phyloP scores from a whole-genome alignment of 2,888 invertebrate species.

The Flexamia atlantica region DNA sequence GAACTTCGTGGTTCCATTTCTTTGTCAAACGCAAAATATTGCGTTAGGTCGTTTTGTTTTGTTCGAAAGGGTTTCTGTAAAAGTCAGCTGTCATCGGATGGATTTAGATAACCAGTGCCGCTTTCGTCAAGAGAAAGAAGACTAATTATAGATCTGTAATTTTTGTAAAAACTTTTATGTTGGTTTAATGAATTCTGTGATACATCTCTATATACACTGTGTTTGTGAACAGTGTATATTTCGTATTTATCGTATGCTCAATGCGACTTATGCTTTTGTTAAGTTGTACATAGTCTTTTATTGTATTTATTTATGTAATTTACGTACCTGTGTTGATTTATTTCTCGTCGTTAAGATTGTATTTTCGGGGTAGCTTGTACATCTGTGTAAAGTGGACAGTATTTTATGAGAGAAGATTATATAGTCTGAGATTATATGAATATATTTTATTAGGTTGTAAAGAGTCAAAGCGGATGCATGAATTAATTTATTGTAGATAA shows the following conservation, averaged over 20 bases:
- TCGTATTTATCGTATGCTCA: slow-evolving; percentile 58
- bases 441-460: slow-evolving; percentile 22
- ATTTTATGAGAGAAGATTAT: slow-evolving; percentile 48
- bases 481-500: slow-evolving; percentile 57
- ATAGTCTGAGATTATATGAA: slow-evolving; percentile 54
- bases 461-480: slow-evolving; percentile 34
- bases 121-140: slow-evolving; percentile 62
- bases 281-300: slow-evolving; percentile 53
- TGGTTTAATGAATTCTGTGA: slow-evolving; percentile 63
- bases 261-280: slow-evolving; percentile 57
- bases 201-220: slow-evolving; percentile 57
- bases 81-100: slow-evolving; percentile 32
- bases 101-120: slow-evolving; percentile 34
- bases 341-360: slow-evolving; percentile 47
- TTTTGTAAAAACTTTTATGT: slow-evolving; percentile 50
- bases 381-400: slow-evolving; percentile 49
- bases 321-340: slow-evolving; percentile 52
- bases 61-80: slow-evolving; percentile 37
- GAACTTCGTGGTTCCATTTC: slow-evolving; percentile 73
- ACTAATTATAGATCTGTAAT: slow-evolving; percentile 58
- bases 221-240: slow-evolving; percentile 54
- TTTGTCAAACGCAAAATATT: slow-evolving; percentile 46
- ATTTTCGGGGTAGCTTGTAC: slow-evolving; percentile 44
- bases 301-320: slow-evolving; percentile 59
- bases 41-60: slow-evolving; percentile 32